A percentile compares a stretch with the other conserved stretches of the same genome.
These are phyloP conservation scores for Holacanthella duospinosa DNA, from an alignment of 2,888 invertebrate genomes.

Conservation along the genomic window DNA sequence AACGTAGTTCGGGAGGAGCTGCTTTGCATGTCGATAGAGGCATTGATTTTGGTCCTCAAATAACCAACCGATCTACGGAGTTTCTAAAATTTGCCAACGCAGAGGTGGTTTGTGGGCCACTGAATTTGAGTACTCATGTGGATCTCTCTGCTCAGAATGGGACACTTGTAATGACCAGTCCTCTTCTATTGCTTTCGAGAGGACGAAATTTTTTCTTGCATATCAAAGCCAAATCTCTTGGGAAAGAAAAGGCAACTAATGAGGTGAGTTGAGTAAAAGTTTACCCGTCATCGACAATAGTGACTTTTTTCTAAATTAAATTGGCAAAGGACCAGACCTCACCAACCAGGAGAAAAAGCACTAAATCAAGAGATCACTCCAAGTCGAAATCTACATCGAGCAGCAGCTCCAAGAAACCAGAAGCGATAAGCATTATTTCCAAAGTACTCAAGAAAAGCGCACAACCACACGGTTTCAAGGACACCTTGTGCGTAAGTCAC, in stretches of 20 bases:
- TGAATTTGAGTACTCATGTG: constrained; percentile 66
- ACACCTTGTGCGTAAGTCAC: not conserved
- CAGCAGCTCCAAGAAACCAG: not conserved
- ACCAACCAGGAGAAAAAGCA: constrained; percentile 9
- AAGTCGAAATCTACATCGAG: not conserved
- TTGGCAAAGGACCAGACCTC: too few species aligned
- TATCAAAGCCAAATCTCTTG: constrained; percentile 30
- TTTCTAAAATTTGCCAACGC: constrained; percentile 78
- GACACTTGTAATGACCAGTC: constrained; percentile 73
- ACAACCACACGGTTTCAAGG: not conserved
- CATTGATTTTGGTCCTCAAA: constrained; percentile 27
- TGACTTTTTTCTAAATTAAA: not conserved
- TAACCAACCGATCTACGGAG: constrained; percentile 45
- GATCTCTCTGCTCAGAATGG: constrained; percentile 78
- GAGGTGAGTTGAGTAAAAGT: too few species aligned
- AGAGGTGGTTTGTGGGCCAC: constrained; percentile 79
- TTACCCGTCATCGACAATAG: too few species aligned
- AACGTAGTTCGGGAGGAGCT: not conserved
- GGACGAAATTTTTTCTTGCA: constrained; percentile 56
- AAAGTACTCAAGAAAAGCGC: not conserved
- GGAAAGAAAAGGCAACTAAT: constrained; percentile 15
- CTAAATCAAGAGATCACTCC: not conserved
- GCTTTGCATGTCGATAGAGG: constrained; percentile 23
- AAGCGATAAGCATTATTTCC: not conserved
- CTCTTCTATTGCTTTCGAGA: constrained; percentile 64